Evolutionary conservation across 2,113 vertebrate species (phyloP).

Genomic region (Pseudorasbora parva): DNA sequence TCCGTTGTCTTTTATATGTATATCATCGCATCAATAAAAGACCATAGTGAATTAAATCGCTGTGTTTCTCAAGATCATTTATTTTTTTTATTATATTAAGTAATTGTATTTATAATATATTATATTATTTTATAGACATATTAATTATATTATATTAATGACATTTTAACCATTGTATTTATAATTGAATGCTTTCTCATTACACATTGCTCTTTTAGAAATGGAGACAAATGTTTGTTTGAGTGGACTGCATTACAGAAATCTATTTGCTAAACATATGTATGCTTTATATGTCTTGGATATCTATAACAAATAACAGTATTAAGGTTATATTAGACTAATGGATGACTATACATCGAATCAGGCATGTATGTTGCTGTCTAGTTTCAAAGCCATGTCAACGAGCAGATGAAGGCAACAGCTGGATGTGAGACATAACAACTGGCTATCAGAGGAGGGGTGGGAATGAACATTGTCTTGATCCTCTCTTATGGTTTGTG

Average conservation of each 20-base stretch:
- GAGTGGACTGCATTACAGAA: background rate
- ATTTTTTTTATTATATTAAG: background rate
- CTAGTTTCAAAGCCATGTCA: constrained; percentile 30
- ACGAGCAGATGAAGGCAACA: constrained; percentile 39
- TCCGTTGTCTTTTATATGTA: background rate
- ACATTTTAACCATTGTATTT: background rate
- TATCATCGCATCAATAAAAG: constrained; percentile 1
- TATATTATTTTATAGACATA: too few species aligned
- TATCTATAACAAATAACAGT: constrained; percentile 17
- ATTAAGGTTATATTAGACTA: constrained; percentile 24
- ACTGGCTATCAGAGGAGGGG: constrained; percentile 29
- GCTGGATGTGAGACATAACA: constrained; percentile 60
- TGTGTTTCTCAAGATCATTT: background rate
- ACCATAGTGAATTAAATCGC: background rate
- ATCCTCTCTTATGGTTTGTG: background rate
- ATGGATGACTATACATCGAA: constrained; percentile 7
- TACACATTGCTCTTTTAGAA: constrained; percentile 19
- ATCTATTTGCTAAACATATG: constrained; percentile 8
- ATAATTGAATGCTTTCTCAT: background rate
- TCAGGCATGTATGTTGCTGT: constrained; percentile 25
- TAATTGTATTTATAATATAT: too few species aligned
- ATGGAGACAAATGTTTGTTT: constrained; percentile 27
- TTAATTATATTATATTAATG: too few species aligned
- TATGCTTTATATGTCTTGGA: background rate
- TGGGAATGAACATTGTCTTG: constrained; percentile 35